Percentiles rank a stretch among this genome's conserved stretches.
phyloP scores from a whole-genome alignment of 2,888 invertebrate genomes.

The Mythimna pallens region DNA sequence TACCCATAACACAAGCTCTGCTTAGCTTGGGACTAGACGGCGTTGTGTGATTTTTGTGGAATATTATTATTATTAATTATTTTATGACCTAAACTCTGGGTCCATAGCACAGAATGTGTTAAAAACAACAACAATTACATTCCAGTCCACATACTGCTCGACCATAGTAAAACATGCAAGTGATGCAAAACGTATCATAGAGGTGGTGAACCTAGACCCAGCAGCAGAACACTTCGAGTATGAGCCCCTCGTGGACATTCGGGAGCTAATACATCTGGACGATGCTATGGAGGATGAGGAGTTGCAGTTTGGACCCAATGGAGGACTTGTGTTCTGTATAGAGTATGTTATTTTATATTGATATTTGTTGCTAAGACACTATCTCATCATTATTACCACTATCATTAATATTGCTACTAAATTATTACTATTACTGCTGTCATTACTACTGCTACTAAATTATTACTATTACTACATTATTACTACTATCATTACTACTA shows the following conservation, averaged over 20 bases:
- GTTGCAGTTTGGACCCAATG: conserved; percentile 98
- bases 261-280: conserved; percentile 97
- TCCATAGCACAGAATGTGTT: too few species aligned
- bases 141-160: conserved; percentile 97
- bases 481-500: too few species aligned
- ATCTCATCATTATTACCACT: too few species aligned
- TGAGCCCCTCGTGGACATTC: conserved; percentile 95
- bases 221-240: conserved; percentile 99
- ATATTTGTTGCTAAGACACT: not conserved
- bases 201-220: conserved; percentile 99
- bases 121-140: not conserved
- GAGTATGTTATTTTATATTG: conserved; percentile 91
- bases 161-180: conserved; percentile 96
- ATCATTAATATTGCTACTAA: too few species aligned
- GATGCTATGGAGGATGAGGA: conserved; percentile 99
- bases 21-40: too few species aligned
- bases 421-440: too few species aligned
- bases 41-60: too few species aligned
- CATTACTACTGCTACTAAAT: too few species aligned
- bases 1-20: too few species aligned
- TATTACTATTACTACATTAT: too few species aligned
- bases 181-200: conserved; percentile 93
- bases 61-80: too few species aligned
- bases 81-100: too few species aligned
- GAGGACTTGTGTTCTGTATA: conserved; percentile 98